Base-by-base conservation (phyloP, 2,888 invertebrate species). In the Tridacna crocea region DNA sequence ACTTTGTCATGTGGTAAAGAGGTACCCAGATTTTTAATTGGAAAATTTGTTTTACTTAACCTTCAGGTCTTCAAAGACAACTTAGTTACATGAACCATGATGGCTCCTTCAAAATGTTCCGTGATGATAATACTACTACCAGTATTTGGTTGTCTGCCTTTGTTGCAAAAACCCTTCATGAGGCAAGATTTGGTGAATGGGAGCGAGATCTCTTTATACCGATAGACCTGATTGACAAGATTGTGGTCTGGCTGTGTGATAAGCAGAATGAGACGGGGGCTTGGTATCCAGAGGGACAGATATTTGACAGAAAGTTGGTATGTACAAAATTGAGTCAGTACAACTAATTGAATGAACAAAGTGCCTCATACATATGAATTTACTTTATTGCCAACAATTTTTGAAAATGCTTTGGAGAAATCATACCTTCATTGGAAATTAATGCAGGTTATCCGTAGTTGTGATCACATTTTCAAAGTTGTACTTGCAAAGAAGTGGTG, bases 61-160 rank as follows among this genome's bases (percentile, higher is more conserved):
- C 81, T 88, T 6, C 97, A 89, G 96, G 97, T 8, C 98, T 99
- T 94, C 98, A 99, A 94, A 95, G 97, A 4, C 98, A 98, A 92
- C 94, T 99, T 87, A 98, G 98, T 79, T 99, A 97, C 94, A 97
- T 98, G 97, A 97, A 97, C 92, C 95, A 95, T 0, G 98, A 98
- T 92, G 99, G 99, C 0, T 98, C 98, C 0, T 98, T 99, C 95
- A 97, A 97, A 82, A 95, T 97, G 82, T 99, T 98, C 95, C 96
- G 98, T 63, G 94, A 94, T 84, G 92, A 93, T 76, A 90, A 91
- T 66, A 85, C 84, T n/a, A 77, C 83, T 48, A 93, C 94, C 47
- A 97, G 97, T 89, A 98, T 98, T 93, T 99, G 98, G 98, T 94
- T 99, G 87, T 99, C 99, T 0, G 97, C 99, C 0, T 98, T 98